These are phyloP conservation scores for Trachops cirrhosus DNA, from an alignment of 2,797 vertebrate species.

Conservation along the genomic window DNA sequence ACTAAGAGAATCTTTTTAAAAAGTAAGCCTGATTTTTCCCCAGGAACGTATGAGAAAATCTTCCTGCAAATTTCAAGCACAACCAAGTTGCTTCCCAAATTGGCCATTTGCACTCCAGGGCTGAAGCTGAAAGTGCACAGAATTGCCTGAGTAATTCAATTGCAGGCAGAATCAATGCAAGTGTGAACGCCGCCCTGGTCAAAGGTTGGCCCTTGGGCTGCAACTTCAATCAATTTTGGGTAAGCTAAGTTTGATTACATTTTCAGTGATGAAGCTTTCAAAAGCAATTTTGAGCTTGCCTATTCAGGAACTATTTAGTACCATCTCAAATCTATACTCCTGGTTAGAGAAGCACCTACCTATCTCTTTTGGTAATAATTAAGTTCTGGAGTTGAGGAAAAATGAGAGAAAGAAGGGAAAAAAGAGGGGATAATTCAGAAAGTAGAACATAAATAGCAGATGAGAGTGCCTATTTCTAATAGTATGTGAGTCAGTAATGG, in stretches of 20 bases:
- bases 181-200: slow-evolving; percentile 54
- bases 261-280: slow-evolving; percentile 70
- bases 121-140: slow-evolving; percentile 46
- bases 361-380: slow-evolving; percentile 21
- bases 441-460: not conserved
- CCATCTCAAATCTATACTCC: not conserved
- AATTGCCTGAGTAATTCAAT: slow-evolving; percentile 67
- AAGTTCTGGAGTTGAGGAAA: not conserved
- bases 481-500: not conserved
- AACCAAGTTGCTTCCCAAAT: slow-evolving; percentile 57
- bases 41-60: slow-evolving; percentile 47
- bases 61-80: slow-evolving; percentile 63
- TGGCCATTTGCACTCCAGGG: slow-evolving; percentile 67
- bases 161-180: slow-evolving; percentile 53
- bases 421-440: not conserved
- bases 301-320: slow-evolving; percentile 46
- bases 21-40: slow-evolving; percentile 5
- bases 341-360: slow-evolving; percentile 17
- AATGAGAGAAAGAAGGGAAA: not conserved
- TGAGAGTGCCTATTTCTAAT: not conserved
- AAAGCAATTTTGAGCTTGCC: slow-evolving; percentile 66
- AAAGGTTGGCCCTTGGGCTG: slow-evolving; percentile 72
- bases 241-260: slow-evolving; percentile 71
- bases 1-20: slow-evolving; percentile 22
- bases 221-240: slow-evolving; percentile 67